Percentiles rank a stretch among this genome's conserved stretches.
These are phyloP conservation scores for Steinernema hermaphroditum DNA, from an alignment of 2,888 invertebrate genomes.

Conservation along the genomic window DNA sequence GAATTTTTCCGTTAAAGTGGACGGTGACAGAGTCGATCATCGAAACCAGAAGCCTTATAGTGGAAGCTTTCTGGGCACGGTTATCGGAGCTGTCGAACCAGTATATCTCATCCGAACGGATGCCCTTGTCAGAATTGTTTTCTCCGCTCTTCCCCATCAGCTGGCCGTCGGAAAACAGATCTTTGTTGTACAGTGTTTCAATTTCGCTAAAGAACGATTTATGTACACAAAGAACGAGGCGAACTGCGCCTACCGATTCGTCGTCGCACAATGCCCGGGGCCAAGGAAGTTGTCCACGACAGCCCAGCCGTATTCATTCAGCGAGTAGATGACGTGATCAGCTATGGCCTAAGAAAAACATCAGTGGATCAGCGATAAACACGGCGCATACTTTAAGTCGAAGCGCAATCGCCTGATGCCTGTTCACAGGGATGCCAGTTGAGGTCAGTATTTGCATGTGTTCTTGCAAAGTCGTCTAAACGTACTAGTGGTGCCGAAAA, in stretches of 20 bases:
- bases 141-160: constrained; percentile 53
- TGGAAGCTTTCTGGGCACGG: constrained; percentile 47
- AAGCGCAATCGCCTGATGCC: constrained; percentile 55
- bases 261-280: constrained; percentile 51
- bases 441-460: constrained; percentile 42
- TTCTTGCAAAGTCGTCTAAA: constrained; percentile 53
- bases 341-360: constrained; percentile 36
- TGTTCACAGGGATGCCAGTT: constrained; percentile 42
- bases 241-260: constrained; percentile 45
- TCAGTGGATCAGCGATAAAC: neutral
- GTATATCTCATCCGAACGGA: constrained; percentile 62
- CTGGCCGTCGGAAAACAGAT: constrained; percentile 59
- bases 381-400: constrained; percentile 43
- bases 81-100: constrained; percentile 62
- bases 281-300: constrained; percentile 65
- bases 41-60: constrained; percentile 56
- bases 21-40: constrained; percentile 63
- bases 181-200: constrained; percentile 53
- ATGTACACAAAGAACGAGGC: too few species aligned
- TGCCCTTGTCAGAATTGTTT: constrained; percentile 53
- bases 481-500: constrained; percentile 13
- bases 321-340: constrained; percentile 57
- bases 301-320: constrained; percentile 65
- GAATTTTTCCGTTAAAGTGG: constrained; percentile 54
- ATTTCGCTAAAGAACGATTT: constrained; percentile 54